Conservation (phyloP, 1,140 invertebrate species). For the Gerris buenoi region DNA sequence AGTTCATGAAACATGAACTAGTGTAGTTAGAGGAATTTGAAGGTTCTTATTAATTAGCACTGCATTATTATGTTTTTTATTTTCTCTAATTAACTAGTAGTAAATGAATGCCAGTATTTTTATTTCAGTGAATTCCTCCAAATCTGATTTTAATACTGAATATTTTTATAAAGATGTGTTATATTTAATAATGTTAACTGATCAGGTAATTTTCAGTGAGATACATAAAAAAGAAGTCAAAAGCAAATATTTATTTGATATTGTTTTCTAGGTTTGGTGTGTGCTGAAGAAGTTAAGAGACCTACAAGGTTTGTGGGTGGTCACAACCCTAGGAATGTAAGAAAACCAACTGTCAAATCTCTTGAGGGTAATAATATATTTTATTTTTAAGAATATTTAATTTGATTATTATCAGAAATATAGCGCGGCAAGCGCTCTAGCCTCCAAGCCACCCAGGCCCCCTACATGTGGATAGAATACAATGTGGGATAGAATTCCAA, state of each 20-base stretch:
- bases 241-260: too few species aligned
- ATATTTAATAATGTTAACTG: too few species aligned
- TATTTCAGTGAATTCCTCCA: constrained; percentile 15
- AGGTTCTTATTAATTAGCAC: too few species aligned
- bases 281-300: constrained; percentile 13
- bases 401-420: not conserved
- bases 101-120: not conserved
- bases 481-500: not conserved
- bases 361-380: not conserved
- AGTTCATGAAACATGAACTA: too few species aligned
- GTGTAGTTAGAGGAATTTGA: too few species aligned
- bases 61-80: not conserved
- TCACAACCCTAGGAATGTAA: not conserved
- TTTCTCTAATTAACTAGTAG: not conserved
- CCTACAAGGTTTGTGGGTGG: not conserved
- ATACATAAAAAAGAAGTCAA: too few species aligned
- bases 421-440: too few species aligned
- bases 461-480: not conserved
- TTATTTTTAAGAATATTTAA: not conserved
- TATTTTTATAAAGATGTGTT: not conserved
- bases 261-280: constrained; percentile 12
- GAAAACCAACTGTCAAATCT: not conserved
- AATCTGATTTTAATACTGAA: too few species aligned
- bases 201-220: too few species aligned
- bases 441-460: too few species aligned